phyloP scores from a whole-genome alignment of 2,113 vertebrate genomes.

The Anser cygnoides region DNA sequence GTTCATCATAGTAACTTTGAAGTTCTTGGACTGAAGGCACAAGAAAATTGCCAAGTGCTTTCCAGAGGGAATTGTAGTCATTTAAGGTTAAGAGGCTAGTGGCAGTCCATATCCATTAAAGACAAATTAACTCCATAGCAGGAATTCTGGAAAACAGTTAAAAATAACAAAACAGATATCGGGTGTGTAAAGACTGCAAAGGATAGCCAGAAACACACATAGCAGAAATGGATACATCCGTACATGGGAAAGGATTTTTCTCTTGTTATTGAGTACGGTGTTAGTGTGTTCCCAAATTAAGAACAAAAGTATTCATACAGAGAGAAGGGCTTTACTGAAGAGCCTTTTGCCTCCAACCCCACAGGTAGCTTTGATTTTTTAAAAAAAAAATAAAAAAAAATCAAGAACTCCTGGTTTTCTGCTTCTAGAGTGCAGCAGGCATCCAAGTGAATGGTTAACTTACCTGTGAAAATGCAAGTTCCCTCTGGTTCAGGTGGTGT shows the following conservation, averaged over 20 bases:
- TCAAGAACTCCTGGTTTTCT: neutral
- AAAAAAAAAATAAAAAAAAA: neutral
- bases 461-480: neutral
- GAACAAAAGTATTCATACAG: rapidly evolving
- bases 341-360: neutral
- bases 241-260: neutral
- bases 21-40: slow-evolving; percentile 42
- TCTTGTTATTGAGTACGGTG: neutral
- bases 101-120: slow-evolving; percentile 5
- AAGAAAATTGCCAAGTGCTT: slow-evolving; percentile 20
- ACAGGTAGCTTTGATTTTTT: neutral
- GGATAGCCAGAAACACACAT: neutral
- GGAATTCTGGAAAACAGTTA: neutral
- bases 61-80: slow-evolving; percentile 25
- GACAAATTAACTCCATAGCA: neutral
- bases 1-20: slow-evolving; percentile 54
- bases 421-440: neutral
- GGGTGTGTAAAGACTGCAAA: neutral
- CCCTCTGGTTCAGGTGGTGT: neutral
- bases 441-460: neutral
- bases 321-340: neutral
- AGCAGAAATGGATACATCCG: neutral
- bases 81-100: slow-evolving; percentile 43
- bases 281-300: neutral
- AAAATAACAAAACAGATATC: slow-evolving; percentile 3